Conservation (phyloP, 2,888 invertebrate species). For the Dicyrtoma fusca region DNA sequence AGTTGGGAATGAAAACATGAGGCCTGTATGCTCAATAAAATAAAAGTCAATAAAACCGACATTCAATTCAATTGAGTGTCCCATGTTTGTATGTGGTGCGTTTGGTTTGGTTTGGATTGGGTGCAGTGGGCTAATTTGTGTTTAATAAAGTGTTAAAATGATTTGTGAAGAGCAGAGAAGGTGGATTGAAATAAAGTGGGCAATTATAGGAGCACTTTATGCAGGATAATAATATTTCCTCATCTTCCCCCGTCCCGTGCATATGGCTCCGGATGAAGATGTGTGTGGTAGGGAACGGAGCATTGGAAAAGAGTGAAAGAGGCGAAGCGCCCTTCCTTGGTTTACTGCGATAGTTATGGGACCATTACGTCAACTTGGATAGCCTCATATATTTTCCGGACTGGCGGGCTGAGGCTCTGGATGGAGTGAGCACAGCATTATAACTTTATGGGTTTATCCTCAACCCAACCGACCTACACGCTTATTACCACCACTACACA, state of each 20-base stretch:
- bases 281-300: conserved; percentile 4
- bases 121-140: conserved; percentile 26
- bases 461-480: too few relatives aligned
- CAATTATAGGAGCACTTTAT: conserved; percentile 40
- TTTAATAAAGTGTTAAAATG: conserved; percentile 45
- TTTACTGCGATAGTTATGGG: conserved; percentile 52
- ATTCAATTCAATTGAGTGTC: background rate
- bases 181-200: conserved; percentile 44
- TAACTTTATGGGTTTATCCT: too few relatives aligned
- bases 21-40: background rate
- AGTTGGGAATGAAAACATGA: too few relatives aligned
- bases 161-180: conserved; percentile 42
- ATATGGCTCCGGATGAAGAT: background rate
- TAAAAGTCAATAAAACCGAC: background rate
- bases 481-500: too few relatives aligned
- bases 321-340: conserved; percentile 10
- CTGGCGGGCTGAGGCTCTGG: background rate
- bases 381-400: conserved; percentile 50
- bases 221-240: conserved; percentile 40
- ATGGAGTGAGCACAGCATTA: background rate
- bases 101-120: background rate
- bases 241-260: conserved; percentile 16
- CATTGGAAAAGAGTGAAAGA: conserved; percentile 3
- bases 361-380: conserved; percentile 55
- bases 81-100: background rate